A percentile compares a stretch with the other conserved stretches of the same genome.
Evolutionary conservation across 2,888 invertebrate genomes (phyloP).

Genomic region (Ophion obscuratus): DNA sequence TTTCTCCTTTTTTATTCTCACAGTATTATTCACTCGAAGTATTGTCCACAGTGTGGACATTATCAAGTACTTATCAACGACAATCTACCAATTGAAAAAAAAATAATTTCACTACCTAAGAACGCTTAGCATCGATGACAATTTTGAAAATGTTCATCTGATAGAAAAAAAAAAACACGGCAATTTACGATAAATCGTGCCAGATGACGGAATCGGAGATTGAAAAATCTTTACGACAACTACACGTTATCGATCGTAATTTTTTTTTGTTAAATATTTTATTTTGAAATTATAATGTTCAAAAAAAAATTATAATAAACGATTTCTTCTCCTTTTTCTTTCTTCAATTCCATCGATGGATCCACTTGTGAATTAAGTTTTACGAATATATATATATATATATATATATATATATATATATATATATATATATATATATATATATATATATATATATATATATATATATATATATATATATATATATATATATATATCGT

Average conservation of each 20-base stretch:
- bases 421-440: too few relatives aligned
- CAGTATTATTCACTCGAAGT: neutral
- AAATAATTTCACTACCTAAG: neutral
- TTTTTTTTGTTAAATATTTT: too few relatives aligned
- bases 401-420: too few relatives aligned
- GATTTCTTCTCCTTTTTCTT: neutral
- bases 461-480: too few relatives aligned
- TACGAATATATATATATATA: neutral
- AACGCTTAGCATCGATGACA: neutral
- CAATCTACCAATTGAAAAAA: neutral
- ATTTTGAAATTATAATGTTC: neutral
- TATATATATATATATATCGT: neutral
- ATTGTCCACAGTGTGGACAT: slow-evolving; percentile 1
- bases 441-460: too few relatives aligned
- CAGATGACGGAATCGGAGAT: slow-evolving; percentile 1
- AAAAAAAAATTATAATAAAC: neutral
- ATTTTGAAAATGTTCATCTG: neutral
- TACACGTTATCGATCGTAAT: neutral
- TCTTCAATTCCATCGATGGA: neutral
- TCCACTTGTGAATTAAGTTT: neutral
- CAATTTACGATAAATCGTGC: neutral
- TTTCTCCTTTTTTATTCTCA: slow-evolving; percentile 4
- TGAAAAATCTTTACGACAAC: neutral
- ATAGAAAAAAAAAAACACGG: neutral
- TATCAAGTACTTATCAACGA: neutral